These are phyloP conservation scores for Portevinia maculata DNA, from an alignment of 2,888 invertebrate genomes.

Conservation along the genomic window DNA sequence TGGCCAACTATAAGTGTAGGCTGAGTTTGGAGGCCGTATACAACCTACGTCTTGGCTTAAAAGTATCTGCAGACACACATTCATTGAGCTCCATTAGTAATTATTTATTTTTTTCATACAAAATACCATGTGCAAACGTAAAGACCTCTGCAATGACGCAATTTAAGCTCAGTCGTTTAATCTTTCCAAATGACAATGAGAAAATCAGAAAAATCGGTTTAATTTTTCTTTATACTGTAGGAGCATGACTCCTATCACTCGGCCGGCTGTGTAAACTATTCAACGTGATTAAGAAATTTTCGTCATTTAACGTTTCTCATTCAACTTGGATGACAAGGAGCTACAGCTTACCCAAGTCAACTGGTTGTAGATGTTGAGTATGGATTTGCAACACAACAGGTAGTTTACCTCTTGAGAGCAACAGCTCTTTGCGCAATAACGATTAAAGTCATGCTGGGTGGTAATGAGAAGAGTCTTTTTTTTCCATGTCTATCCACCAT, in stretches of 20 bases:
- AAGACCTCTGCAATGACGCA: conserved; percentile 44
- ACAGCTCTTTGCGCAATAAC: conserved; percentile 56
- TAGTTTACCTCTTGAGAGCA: conserved; percentile 33
- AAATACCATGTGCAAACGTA: conserved; percentile 10
- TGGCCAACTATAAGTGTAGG: conserved; percentile 50
- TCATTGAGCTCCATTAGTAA: conserved; percentile 54
- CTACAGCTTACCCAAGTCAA: background rate
- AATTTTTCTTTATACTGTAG: conserved; percentile 2
- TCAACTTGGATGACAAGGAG: conserved; percentile 21
- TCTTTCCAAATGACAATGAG: conserved; percentile 32
- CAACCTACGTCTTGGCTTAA: conserved; percentile 37
- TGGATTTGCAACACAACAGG: conserved; percentile 40
- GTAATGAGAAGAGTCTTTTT: conserved; percentile 46
- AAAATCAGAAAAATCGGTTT: conserved; percentile 27
- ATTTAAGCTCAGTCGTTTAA: conserved; percentile 4
- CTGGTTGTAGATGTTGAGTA: conserved; percentile 4
- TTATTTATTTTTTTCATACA: conserved; percentile 21
- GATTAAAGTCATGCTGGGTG: conserved; percentile 69
- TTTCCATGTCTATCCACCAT: conserved; percentile 3
- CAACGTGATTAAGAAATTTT: conserved; percentile 39
- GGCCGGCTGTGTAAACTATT: background rate
- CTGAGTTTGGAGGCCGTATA: conserved; percentile 64
- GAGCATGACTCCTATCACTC: conserved; percentile 30
- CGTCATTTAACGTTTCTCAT: conserved; percentile 10
- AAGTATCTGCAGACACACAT: conserved; percentile 22